These are phyloP conservation scores for Drosophila carrolli DNA, from an alignment of 1,140 invertebrate genomes.

Conservation along the genomic window DNA sequence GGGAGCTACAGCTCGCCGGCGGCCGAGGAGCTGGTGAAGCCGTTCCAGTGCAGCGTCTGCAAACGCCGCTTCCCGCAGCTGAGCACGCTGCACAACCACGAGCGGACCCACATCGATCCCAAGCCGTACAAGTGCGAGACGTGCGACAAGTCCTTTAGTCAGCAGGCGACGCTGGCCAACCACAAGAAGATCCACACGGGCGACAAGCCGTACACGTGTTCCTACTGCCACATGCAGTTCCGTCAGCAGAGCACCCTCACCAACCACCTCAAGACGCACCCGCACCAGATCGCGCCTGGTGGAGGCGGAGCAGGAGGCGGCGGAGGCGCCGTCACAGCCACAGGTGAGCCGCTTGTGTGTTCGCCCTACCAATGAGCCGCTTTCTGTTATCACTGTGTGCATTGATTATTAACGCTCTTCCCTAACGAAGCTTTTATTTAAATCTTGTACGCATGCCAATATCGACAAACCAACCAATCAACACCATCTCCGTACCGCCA, in stretches of 20 bases:
- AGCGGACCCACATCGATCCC: constrained; percentile 83
- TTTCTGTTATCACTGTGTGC: constrained; percentile 82
- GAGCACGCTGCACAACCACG: constrained; percentile 82
- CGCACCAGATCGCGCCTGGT: constrained; percentile 65
- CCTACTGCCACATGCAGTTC: constrained; percentile 82
- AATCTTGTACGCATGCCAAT: constrained; percentile 83
- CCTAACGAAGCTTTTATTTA: constrained; percentile 85
- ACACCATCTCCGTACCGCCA: constrained; percentile 23
- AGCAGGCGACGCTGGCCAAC: constrained; percentile 79
- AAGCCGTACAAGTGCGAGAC: constrained; percentile 84
- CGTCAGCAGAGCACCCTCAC: constrained; percentile 82
- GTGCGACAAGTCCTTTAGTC: constrained; percentile 83
- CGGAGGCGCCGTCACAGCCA: constrained; percentile 46
- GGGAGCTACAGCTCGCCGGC: constrained; percentile 81
- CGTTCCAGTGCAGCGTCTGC: constrained; percentile 84
- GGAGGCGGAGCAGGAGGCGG: constrained; percentile 21
- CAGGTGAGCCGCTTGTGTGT: constrained; percentile 68
- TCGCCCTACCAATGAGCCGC: constrained; percentile 78
- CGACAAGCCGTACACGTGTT: constrained; percentile 84
- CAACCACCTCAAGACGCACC: constrained; percentile 84
- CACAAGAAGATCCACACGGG: constrained; percentile 84
- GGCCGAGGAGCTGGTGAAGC: constrained; percentile 82
- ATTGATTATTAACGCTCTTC: constrained; percentile 82
- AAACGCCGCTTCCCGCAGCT: constrained; percentile 82
- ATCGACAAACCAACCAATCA: constrained; percentile 31